Evolutionary conservation across 2,888 invertebrate genomes (phyloP), one percentile per base, ranked within the genome.

Genomic region (Ctena decussata): DNA sequence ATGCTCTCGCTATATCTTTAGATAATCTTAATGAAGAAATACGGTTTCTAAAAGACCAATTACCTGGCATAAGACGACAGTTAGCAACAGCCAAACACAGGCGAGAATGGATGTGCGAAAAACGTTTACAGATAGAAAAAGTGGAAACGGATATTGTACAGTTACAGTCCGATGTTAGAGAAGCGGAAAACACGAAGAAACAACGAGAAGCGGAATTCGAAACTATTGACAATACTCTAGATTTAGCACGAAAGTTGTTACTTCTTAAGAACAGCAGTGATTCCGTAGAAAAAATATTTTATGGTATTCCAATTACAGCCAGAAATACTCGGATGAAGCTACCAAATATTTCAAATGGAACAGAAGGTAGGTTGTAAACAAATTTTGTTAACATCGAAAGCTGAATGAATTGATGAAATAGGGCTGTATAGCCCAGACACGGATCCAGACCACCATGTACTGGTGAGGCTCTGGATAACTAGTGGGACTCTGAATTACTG

Each of bases 221-320:
- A 57, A 89, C 89, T 3, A 82, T 93, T 12, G 91, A 91, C 53
- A 86, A 85, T 37, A 90, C 91, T 1, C 82, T 93, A 32, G 93
- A 93, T 77, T 57, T 93, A 32, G 93, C 94, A 2, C 81, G 92
- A 44, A 72, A 90, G 69, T 90, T 95, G 21, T 80, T 91, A 53
- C 83, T 93, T 35, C 93, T 90, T 76, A 95, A 95, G 82, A 93
- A 89, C 0, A 93, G 93, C 76, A 93, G 90, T 27, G 94, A 94
- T 70, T 90, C 91, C 6, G 91, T 94, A 24, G 92, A 92, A 74
- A 94, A 93, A 84, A 93, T 94, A 8, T 94, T 91, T 85, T 92
- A 94, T 87, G 90, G 91, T 70, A 90, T 94, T 65, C 94, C 94
- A 0, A 89, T 94, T 39, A 92, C 85, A 49, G 82, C 86, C 49